These are phyloP conservation scores for Phalacrocorax pelagicus DNA, from an alignment of 2,113 vertebrate genomes.

Conservation along the genomic window DNA sequence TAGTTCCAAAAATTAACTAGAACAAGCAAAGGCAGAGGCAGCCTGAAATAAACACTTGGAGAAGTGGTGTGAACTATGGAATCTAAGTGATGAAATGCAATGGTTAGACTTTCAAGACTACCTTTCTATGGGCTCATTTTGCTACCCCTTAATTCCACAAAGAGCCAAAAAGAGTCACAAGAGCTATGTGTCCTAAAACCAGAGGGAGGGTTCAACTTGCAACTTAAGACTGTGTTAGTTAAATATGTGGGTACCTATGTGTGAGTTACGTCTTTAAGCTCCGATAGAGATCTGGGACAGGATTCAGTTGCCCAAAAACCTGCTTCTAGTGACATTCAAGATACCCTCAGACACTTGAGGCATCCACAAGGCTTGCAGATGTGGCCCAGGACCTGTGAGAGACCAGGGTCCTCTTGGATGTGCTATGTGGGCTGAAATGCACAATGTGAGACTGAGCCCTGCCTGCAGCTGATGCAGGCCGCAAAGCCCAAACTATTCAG, in stretches of 20 bases:
- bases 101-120: background rate
- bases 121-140: background rate
- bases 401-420: background rate
- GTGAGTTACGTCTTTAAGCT: background rate
- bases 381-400: background rate
- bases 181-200: background rate
- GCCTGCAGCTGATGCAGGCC: background rate
- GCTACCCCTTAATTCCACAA: background rate
- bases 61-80: background rate
- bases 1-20: background rate
- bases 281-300: background rate
- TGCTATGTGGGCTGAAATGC: background rate
- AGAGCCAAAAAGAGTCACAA: background rate
- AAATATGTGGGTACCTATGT: background rate
- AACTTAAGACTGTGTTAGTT: rapidly evolving
- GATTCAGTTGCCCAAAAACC: background rate
- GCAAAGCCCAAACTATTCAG: background rate
- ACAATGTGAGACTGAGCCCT: background rate
- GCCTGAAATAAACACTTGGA: background rate
- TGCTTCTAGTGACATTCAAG: background rate
- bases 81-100: background rate
- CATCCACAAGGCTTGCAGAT: background rate
- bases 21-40: background rate
- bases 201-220: background rate
- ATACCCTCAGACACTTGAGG: background rate